Conservation (phyloP, 2,888 invertebrate genomes). For the Xestobium rufovillosum region DNA sequence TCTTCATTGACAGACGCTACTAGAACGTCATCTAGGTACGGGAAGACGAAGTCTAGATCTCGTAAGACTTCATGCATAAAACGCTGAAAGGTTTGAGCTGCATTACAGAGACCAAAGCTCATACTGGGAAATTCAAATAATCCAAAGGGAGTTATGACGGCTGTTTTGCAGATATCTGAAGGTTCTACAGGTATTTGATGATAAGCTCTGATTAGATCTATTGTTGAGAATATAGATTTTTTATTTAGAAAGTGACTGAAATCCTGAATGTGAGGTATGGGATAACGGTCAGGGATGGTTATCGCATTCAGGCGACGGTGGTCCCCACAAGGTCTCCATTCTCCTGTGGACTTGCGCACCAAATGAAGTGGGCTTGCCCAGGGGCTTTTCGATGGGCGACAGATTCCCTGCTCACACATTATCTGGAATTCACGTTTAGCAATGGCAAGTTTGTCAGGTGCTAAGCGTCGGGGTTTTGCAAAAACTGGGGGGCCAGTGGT, state of each 20-base stretch:
- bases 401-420: constrained; percentile 25
- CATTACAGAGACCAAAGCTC: constrained; percentile 36
- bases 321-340: constrained; percentile 36
- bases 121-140: constrained; percentile 30
- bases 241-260: constrained; percentile 27
- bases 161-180: constrained; percentile 28
- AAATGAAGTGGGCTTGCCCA: constrained; percentile 34
- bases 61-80: constrained; percentile 30
- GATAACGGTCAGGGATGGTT: constrained; percentile 44
- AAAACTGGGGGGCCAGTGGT: constrained; percentile 22
- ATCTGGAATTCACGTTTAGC: constrained; percentile 13
- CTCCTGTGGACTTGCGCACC: constrained; percentile 30
- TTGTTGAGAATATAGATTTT: constrained; percentile 24
- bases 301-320: constrained; percentile 33
- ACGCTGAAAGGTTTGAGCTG: constrained; percentile 36
- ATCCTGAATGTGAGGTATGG: constrained; percentile 32
- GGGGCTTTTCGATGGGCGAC: constrained; percentile 22
- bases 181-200: constrained; percentile 31
- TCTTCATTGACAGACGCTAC: constrained; percentile 19
- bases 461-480: constrained; percentile 29
- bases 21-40: constrained; percentile 34
- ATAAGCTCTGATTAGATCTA: constrained; percentile 34
- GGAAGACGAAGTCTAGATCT: constrained; percentile 28
- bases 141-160: too few relatives aligned
- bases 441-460: constrained; percentile 25